phyloP scores from a whole-genome alignment of 2,797 vertebrate genomes.

The Cyclopterus lumpus region DNA sequence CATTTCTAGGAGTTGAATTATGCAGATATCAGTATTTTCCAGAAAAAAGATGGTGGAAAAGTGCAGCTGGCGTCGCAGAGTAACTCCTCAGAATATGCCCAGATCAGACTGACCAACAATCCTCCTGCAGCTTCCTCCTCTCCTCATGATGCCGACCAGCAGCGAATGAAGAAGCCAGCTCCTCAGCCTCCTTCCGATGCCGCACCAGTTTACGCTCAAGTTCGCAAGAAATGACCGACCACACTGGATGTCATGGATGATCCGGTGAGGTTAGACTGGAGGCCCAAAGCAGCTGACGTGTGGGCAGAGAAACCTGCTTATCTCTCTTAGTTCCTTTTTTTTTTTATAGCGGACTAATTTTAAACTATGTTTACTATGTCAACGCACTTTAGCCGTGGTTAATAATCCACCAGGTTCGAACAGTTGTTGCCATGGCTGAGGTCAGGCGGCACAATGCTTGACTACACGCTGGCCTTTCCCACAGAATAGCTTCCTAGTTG shows the following conservation, averaged over 20 bases:
- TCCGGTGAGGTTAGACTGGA: background rate
- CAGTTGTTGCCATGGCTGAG: background rate
- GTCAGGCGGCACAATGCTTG: background rate
- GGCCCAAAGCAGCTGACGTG: background rate
- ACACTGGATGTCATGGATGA: background rate
- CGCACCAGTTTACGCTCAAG: background rate
- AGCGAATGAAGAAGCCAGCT: fast-evolving
- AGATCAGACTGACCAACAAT: constrained; percentile 6
- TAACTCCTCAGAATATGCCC: constrained; percentile 20
- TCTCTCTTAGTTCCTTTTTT: background rate
- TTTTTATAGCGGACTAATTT: background rate
- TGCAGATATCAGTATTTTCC: constrained; percentile 31
- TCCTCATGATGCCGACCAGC: constrained; percentile 39
- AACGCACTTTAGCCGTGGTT: constrained; percentile 31
- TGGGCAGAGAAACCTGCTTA: constrained; percentile 9
- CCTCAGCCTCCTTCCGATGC: constrained; percentile 7
- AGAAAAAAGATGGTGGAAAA: background rate
- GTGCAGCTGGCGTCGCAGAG: background rate
- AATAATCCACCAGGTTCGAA: constrained; percentile 47
- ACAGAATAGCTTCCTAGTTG: background rate
- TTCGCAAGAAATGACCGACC: background rate
- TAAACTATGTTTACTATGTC: background rate
- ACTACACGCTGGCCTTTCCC: background rate
- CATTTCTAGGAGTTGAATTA: constrained; percentile 67
- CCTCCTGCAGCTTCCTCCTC: background rate